phyloP scores from a whole-genome alignment of 2,113 vertebrate genomes.

The Clarias magur region DNA sequence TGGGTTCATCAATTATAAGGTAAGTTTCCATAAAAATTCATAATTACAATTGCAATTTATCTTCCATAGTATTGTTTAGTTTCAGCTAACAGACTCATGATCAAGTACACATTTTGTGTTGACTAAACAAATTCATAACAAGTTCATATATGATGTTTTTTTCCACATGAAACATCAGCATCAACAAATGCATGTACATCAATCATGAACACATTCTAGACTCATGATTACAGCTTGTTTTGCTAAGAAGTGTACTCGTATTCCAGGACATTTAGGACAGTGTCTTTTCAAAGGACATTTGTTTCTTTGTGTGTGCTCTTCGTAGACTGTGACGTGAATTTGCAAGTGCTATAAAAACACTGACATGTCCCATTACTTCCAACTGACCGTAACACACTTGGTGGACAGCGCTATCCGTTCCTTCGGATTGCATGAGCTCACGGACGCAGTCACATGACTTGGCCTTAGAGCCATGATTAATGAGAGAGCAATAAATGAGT shows the following conservation, averaged over 20 bases:
- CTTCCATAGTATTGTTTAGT: not conserved
- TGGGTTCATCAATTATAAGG: slow-evolving; percentile 99
- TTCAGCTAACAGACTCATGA: not conserved
- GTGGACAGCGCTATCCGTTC: too few species aligned
- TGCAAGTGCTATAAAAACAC: not conserved
- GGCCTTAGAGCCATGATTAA: too few species aligned
- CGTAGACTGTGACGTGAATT: not conserved
- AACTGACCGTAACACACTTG: not conserved
- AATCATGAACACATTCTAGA: not conserved
- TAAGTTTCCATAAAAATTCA: slow-evolving; percentile 54
- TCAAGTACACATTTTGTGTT: not conserved
- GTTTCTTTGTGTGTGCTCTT: too few species aligned
- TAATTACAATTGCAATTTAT: not conserved
- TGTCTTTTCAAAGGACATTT: not conserved
- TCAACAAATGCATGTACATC: not conserved
- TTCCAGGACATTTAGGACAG: not conserved
- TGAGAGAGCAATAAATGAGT: too few species aligned
- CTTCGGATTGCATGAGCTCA: too few species aligned
- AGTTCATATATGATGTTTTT: not conserved
- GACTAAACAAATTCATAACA: too few species aligned
- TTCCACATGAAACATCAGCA: not conserved
- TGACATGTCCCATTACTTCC: not conserved
- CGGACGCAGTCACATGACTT: too few species aligned
- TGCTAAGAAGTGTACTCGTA: not conserved
- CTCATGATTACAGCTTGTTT: not conserved